Percentiles rank a stretch among this genome's conserved stretches.
phyloP scores from a whole-genome alignment of 2,888 invertebrate genomes.

The Sclerodermus sp. region DNA sequence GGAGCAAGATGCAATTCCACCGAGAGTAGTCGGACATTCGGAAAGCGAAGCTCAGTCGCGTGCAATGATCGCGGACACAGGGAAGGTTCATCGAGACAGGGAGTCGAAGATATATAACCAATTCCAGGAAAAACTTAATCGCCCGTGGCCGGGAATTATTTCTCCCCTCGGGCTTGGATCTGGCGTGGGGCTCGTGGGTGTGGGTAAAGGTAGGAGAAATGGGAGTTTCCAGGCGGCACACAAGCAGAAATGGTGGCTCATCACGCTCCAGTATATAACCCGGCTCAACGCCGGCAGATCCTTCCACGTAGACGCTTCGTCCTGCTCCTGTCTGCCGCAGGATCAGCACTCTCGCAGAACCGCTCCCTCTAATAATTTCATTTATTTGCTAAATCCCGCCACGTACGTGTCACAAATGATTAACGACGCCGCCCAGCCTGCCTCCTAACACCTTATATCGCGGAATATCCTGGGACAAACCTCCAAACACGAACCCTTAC shows the following conservation, averaged over 20 bases:
- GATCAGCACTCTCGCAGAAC: background rate
- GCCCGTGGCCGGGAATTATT: conserved; percentile 26
- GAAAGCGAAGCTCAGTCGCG: too few relatives aligned
- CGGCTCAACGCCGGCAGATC: conserved; percentile 2
- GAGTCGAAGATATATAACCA: conserved; percentile 10
- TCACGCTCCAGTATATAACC: conserved; percentile 23
- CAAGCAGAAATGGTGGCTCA: conserved; percentile 14
- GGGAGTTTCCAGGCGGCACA: conserved; percentile 9
- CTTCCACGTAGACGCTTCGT: background rate
- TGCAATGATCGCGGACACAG: background rate
- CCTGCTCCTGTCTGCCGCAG: background rate
- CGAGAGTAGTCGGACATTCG: too few relatives aligned
- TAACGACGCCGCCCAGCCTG: conserved; percentile 15
- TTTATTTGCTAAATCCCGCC: conserved; percentile 38
- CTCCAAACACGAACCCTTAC: background rate
- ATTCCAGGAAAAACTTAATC: conserved; percentile 27
- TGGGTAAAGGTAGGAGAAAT: conserved; percentile 1
- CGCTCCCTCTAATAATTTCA: conserved; percentile 33
- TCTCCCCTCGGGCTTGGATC: conserved; percentile 11
- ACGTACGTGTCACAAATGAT: conserved; percentile 36
- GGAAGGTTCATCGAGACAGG: background rate
- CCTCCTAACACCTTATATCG: background rate
- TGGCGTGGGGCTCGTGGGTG: background rate
- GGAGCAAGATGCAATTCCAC: too few relatives aligned
- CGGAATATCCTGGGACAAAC: background rate